Base-by-base conservation (phyloP, 1,140 invertebrate genomes). In the Archegozetes longisetosus region DNA sequence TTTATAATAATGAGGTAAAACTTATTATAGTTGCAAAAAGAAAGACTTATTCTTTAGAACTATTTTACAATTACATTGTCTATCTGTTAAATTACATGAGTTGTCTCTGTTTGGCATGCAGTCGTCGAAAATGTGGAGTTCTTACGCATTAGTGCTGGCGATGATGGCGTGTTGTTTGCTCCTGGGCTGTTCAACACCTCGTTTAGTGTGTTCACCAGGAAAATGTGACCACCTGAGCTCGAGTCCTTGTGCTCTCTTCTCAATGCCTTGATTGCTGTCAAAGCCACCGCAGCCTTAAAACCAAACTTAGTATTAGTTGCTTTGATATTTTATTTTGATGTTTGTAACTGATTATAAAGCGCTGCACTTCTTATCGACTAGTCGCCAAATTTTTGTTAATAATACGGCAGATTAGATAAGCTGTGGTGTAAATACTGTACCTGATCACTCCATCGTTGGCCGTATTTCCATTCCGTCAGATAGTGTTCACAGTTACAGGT, bases 401-500 rank as follows among this genome's bases (percentile, higher is more conserved):
- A 40, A 40, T 40, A 40, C 32, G 6, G 32, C 17, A 40, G 32
- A 17, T 40, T 40, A 9, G 32, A 40, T 40, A 9, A 40, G 32
- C 6, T 40, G 17, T 40, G 17, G 32, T 40, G 17, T 40, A 40
- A 9, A 40, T 40, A 40, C 32, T 40, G 32, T 40, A 40, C 69
- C 68, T 70, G 69, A 62, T 70, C 68, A 62, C 69, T 70, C 68
- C 67, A 69, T 13, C 65, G 64, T 17, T 53, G 49, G 3, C 69
- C 69, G 62, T 69, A 70, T 53, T 66, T 67, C 66, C 69, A 70
- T 47, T 69, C 64, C 1, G 68, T 70, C 12, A 68, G 67, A 58
- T 66, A 70, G 62, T 70, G 69, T 65, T 70, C 69, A 54, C 64
- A 64, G 56, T 70, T 70, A 52, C 63, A 65, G 2, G 65, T 66